These are phyloP conservation scores for Exocentrus adspersus DNA, from an alignment of 2,888 invertebrate species.

Conservation along the genomic window DNA sequence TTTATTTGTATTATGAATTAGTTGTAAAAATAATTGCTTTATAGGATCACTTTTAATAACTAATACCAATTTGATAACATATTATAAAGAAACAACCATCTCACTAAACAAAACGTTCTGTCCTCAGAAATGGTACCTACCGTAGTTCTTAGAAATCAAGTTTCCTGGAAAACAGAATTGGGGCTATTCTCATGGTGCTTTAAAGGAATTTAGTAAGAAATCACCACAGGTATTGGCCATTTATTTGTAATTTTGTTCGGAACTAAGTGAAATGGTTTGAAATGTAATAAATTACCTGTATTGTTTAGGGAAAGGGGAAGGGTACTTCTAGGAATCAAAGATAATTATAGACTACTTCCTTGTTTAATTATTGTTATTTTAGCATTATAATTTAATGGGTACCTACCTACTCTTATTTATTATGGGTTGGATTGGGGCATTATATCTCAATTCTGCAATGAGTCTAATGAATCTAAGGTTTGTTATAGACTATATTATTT, in stretches of 20 bases:
- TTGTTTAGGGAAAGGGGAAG: neutral
- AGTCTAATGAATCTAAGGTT: too few relatives aligned
- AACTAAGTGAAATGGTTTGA: neutral
- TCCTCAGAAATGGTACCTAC: neutral
- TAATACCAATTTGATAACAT: too few relatives aligned
- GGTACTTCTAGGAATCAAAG: neutral
- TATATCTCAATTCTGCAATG: too few relatives aligned
- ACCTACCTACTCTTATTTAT: too few relatives aligned
- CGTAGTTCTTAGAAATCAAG: neutral
- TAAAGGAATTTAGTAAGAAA: neutral
- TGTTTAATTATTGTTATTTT: too few relatives aligned
- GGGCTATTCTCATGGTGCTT: slow-evolving; percentile 6
- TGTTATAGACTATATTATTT: too few relatives aligned
- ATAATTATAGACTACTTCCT: too few relatives aligned
- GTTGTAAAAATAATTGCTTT: too few relatives aligned
- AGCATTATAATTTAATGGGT: too few relatives aligned
- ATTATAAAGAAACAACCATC: neutral
- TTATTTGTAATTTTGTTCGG: slow-evolving; percentile 9
- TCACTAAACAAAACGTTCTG: neutral
- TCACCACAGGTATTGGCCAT: slow-evolving; percentile 5
- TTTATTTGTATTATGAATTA: too few relatives aligned
- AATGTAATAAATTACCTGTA: slow-evolving; percentile 2
- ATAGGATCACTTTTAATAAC: too few relatives aligned
- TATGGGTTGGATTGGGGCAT: too few relatives aligned
- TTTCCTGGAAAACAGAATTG: slow-evolving; percentile 5